phyloP scores from a whole-genome alignment of 2,113 vertebrate species.

The Callipepla squamata region DNA sequence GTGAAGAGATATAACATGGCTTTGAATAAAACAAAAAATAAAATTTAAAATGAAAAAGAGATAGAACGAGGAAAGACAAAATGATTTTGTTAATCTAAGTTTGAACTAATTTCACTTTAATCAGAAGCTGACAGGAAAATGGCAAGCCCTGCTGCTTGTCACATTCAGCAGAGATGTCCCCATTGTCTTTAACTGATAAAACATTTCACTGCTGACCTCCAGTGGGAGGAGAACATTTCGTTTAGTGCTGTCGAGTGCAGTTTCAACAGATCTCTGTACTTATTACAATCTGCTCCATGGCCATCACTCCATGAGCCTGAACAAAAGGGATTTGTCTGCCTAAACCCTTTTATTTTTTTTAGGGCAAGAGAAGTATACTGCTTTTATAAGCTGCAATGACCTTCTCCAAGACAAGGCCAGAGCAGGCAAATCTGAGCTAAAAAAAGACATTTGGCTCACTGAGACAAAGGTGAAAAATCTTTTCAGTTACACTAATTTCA shows the following conservation, averaged over 20 bases:
- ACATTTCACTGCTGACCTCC: constrained; percentile 57
- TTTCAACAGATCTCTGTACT: constrained; percentile 12
- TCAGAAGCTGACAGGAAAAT: constrained; percentile 35
- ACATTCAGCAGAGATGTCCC: constrained; percentile 28
- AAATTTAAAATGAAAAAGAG: neutral
- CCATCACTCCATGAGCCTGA: constrained; percentile 8
- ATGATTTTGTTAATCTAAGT: constrained; percentile 35
- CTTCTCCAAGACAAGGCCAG: neutral
- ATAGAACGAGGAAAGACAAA: constrained; percentile 21
- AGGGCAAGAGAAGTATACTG: neutral
- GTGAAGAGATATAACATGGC: neutral
- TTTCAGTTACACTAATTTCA: neutral
- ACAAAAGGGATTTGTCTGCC: constrained; percentile 31
- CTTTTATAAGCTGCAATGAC: neutral
- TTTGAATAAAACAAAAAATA: constrained; percentile 22
- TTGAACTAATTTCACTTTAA: constrained; percentile 58
- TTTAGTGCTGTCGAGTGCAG: neutral
- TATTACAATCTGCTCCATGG: neutral
- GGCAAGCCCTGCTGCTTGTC: constrained; percentile 1
- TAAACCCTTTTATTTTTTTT: neutral
- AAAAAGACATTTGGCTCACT: neutral
- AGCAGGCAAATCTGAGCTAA: neutral
- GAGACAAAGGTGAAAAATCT: constrained; percentile 7
- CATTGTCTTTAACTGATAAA: constrained; percentile 48
- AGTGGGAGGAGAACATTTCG: constrained; percentile 36